Base-by-base conservation (phyloP, 2,797 vertebrate species). In the Gobionotothen gibberifrons region DNA sequence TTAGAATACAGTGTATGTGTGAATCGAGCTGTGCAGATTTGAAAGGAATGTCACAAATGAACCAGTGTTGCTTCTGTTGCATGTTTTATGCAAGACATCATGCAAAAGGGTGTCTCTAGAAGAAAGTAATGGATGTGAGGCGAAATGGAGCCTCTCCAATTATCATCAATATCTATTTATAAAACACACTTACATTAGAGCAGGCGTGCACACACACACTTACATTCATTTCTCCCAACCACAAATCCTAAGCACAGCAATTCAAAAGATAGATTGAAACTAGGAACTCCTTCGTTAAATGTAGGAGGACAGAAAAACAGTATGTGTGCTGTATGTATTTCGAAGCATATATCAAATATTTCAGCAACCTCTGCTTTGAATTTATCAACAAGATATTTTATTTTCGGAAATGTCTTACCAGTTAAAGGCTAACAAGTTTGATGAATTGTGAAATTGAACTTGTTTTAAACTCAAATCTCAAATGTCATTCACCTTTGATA, bases 201-300 rank as follows among this genome's bases (percentile, higher is more conserved):
- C 19, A 22, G 4, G 22, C 12, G 1, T 13, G 19, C 32, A 48
- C 10, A 15, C 51, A 17, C 43, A 49, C 22, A 55, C 44, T 53
- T 14, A 59, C 2, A 58, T 36, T 7, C 13, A 6, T 54, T 7
- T 26, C 44, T 14, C 43, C 12, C 7, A 66, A 64, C 19, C 51
- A 59, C 19, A 74, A 0, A 42, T 48, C 19, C 14, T 16, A 51
- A 59, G 6, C 17, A 11, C 14, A 43, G 49, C 53, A 29, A 56
- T 69, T 58, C 9, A 36, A 39, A 53, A 54, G 48, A 32, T 32
- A 32, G 66, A 77, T 72, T 16, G 72, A 74, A 69, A 26, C 36
- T 36, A 46, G n/a, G n/a, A 54, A 61, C n/a, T 48, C 15, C 16
- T 71, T 60, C 16, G 49, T n/a, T 17, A 65, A 21, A 67, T 57